Conservation (phyloP, 35 echinoderm and acorn worm genomes). For the Nesometra sesokonis region DNA sequence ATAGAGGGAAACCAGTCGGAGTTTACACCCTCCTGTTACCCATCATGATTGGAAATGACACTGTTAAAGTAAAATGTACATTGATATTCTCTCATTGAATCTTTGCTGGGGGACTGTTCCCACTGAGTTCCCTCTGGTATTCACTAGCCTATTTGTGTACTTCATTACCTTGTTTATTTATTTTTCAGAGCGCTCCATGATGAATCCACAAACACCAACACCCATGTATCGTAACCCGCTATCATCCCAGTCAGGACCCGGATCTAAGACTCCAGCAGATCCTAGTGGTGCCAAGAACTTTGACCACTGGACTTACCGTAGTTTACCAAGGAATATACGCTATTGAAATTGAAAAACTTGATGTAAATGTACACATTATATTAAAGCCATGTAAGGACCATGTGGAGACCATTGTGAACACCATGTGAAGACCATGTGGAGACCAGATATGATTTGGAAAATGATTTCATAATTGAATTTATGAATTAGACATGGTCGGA, state of each 20-base stretch:
- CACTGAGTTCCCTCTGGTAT: no score
- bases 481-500: no score
- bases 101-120: no score
- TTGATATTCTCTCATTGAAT: no score
- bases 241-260: background rate
- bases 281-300: constrained; percentile 12
- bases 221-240: background rate
- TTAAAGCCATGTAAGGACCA: background rate
- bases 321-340: constrained; percentile 66
- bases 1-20: no score
- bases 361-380: background rate
- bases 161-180: no score
- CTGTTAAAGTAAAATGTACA: no score
- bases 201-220: background rate
- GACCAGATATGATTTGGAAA: no score
- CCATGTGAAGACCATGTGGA: background rate
- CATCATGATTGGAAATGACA: no score
- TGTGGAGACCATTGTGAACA: background rate
- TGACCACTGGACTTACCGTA: constrained; percentile 81
- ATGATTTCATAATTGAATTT: no score
- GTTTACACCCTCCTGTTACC: no score
- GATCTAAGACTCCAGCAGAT: background rate
- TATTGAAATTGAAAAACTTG: constrained; percentile 9
- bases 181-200: background rate
- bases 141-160: no score